Evolutionary conservation across 2,113 vertebrate genomes (phyloP).

Genomic region (Lagopus leucura): DNA sequence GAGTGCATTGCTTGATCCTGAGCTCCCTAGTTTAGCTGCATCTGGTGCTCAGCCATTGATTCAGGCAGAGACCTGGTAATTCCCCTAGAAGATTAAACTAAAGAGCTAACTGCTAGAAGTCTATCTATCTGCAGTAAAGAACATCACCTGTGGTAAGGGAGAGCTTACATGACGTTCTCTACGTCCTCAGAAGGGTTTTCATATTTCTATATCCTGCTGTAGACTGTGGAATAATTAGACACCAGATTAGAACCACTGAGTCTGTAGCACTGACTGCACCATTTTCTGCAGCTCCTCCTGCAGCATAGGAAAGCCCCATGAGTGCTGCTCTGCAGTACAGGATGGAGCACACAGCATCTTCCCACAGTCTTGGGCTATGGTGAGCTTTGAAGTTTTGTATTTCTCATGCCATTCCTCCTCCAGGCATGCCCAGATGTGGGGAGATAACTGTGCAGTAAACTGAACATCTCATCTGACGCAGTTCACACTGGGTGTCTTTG

Average conservation of each 20-base stretch:
- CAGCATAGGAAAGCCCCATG: neutral
- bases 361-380: neutral
- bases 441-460: neutral
- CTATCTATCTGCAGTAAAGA: neutral
- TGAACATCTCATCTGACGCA: neutral
- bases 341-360: neutral
- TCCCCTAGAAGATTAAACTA: neutral
- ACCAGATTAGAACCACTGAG: neutral
- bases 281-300: neutral
- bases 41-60: no score
- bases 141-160: neutral
- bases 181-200: neutral
- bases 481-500: neutral
- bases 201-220: neutral
- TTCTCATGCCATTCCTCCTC: neutral
- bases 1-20: no score
- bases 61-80: no score
- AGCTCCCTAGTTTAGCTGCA: no score
- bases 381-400: fast-evolving
- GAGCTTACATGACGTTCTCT: neutral
- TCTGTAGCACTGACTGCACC: no score
- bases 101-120: neutral
- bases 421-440: no score
- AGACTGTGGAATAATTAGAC: neutral
- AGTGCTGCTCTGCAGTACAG: no score